These are phyloP conservation scores for Lysandra bellargus DNA, from an alignment of 2,888 invertebrate genomes.

Conservation along the genomic window DNA sequence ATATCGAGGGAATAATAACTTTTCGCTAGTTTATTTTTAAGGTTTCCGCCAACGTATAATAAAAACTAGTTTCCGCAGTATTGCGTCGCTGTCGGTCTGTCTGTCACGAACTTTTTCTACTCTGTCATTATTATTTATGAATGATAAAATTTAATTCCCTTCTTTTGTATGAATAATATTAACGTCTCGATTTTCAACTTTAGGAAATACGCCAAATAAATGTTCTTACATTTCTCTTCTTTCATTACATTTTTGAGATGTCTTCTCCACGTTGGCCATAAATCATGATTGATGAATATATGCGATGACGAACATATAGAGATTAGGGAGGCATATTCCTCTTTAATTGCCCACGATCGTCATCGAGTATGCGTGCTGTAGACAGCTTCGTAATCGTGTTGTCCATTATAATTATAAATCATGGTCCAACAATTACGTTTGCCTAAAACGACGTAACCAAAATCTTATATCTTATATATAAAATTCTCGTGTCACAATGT, in stretches of 20 bases:
- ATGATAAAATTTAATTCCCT: neutral
- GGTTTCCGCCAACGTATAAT: neutral
- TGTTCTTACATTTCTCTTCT: no score
- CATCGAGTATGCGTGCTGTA: no score
- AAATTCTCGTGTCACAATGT: no score
- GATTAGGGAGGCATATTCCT: no score
- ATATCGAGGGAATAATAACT: neutral
- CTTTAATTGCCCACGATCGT: no score
- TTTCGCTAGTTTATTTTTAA: neutral
- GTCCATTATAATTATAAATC: no score
- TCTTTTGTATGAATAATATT: neutral
- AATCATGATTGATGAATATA: no score
- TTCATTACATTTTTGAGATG: no score
- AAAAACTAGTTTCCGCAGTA: neutral
- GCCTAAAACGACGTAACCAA: neutral
- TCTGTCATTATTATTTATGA: neutral
- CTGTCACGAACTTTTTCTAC: neutral
- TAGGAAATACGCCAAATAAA: neutral
- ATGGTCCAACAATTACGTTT: no score
- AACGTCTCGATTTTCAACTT: neutral
- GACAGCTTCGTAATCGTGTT: no score
- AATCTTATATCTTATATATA: neutral
- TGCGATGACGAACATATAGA: no score
- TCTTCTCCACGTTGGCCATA: no score
- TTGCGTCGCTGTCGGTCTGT: neutral